Evolutionary conservation across 2,113 vertebrate genomes (phyloP), one percentile per base, ranked within the genome.

Genomic region (Bettongia penicillata): DNA sequence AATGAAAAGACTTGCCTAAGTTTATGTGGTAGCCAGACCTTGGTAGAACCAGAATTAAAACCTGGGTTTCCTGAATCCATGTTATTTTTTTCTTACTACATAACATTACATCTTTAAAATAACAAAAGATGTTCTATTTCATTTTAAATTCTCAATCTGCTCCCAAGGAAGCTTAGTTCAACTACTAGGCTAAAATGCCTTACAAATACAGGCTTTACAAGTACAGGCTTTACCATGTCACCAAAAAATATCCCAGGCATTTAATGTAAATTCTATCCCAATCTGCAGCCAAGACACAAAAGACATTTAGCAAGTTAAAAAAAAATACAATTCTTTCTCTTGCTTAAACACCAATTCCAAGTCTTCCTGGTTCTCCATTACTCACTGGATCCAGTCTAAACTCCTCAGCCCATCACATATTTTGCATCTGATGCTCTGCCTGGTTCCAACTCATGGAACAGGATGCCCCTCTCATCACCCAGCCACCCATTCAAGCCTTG

Each of bases 211-310:
- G 90, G 89, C 22, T 53, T 48, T 68, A n/a, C 50, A 49, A n/a
- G 28, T 77, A 11, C 57, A 25, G 28, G 52, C 92, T 96, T 96
- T 96, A 53, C 19, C 51, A 95, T 55, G 24, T 47, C 31, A 94
- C 96, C 43, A 95, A 91, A 97, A 68, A 95, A 92, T 51, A 91
- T 61, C 26, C 61, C 43, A 96, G 37, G 48, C 96, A 95, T 94
- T 93, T 31, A 92, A n/a, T 95, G 96, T 93, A 94, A 95, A 92
- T 95, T 97, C 12, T 37, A 94, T 43, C 68, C 53, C 95, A 37
- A 91, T 92, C 52, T 93, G 68, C 77, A n/a, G 8, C 16, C 93
- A 89, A 52, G 51, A 47, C 53, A 68, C 55, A 93, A 91, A 91
- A 95, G 31, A 37, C 61, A 37, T 61, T 61, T 61, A 31, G 23